A percentile compares a stretch with the other conserved stretches of the same genome.
Evolutionary conservation across 2,888 invertebrate species (phyloP).

Genomic region (Drosophila pseudotakahashii): DNA sequence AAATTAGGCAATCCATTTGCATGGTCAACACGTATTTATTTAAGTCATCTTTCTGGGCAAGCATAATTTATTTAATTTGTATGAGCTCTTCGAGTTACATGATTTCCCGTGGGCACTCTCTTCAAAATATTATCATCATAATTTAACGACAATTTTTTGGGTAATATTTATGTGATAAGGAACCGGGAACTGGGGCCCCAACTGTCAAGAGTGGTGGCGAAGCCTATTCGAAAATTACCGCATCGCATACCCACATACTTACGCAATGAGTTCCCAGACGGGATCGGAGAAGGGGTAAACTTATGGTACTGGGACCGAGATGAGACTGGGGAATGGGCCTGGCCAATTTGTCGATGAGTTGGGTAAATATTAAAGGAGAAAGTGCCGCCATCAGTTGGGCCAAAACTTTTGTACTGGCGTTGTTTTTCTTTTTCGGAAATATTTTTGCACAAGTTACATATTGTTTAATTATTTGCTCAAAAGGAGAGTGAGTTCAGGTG

Average conservation of each 20-base stretch:
- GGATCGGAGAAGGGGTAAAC: constrained; percentile 9
- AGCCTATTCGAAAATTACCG: constrained; percentile 59
- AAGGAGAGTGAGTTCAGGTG: constrained; percentile 64
- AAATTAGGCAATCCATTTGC: constrained; percentile 29
- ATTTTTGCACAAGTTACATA: constrained; percentile 71
- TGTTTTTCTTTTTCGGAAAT: constrained; percentile 53
- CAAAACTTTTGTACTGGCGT: constrained; percentile 30
- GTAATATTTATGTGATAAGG: constrained; percentile 46
- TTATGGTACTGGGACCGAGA: constrained; percentile 17
- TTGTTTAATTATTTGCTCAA: constrained; percentile 69
- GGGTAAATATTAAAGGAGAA: constrained; percentile 68
- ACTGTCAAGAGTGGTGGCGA: constrained; percentile 43
- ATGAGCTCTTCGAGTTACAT: constrained; percentile 22
- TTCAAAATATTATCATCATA: constrained; percentile 1
- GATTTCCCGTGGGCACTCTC: constrained; percentile 17
- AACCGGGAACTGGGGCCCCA: constrained; percentile 42
- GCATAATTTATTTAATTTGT: constrained; percentile 35
- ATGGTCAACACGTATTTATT: constrained; percentile 31
- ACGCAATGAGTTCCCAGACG: constrained; percentile 61
- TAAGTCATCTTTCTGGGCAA: constrained; percentile 5
- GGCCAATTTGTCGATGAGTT: constrained; percentile 60
- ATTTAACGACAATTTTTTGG: constrained; percentile 18
- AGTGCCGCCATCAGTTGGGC: constrained; percentile 55
- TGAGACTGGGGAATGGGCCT: constrained; percentile 34
- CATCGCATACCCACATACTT: constrained; percentile 54